These are phyloP conservation scores for Leucosticte australis DNA, from an alignment of 2,113 vertebrate genomes.

Conservation along the genomic window DNA sequence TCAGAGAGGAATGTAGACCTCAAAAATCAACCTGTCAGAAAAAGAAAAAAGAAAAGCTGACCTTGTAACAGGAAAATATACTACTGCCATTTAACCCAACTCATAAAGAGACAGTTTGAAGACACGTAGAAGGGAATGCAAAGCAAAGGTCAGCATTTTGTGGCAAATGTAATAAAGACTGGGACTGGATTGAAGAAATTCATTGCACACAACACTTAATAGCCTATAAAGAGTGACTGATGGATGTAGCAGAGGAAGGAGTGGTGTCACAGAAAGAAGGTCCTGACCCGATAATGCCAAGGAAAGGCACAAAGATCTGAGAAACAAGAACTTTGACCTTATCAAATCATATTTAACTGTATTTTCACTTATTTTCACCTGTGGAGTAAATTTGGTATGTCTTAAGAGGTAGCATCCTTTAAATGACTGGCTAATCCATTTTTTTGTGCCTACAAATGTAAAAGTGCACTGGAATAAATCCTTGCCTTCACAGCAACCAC, in stretches of 20 bases:
- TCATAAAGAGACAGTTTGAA: conserved; percentile 42
- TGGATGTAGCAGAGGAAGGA: not conserved
- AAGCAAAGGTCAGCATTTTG: not conserved
- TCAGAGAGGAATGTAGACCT: not conserved
- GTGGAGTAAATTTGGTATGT: not conserved
- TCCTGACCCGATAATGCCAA: not conserved
- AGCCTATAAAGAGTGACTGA: conserved; percentile 9
- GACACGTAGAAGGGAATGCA: not conserved
- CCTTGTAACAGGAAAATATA: conserved; percentile 6
- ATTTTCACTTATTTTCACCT: not conserved
- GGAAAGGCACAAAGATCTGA: not conserved
- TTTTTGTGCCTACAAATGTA: not conserved
- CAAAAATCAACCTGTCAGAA: not conserved
- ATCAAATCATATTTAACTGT: not conserved
- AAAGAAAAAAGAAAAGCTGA: not conserved
- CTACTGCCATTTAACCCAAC: not conserved
- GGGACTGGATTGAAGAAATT: not conserved
- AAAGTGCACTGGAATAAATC: not conserved
- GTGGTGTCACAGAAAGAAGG: not conserved
- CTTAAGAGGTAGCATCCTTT: not conserved
- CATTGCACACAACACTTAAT: not conserved
- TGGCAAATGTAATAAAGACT: conserved; percentile 6
- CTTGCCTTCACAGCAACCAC: not conserved
- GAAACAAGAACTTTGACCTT: not conserved
- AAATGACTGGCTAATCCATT: not conserved